phyloP scores from a whole-genome alignment of 2,797 vertebrate genomes.

The Phrynocephalus vlangalii region DNA sequence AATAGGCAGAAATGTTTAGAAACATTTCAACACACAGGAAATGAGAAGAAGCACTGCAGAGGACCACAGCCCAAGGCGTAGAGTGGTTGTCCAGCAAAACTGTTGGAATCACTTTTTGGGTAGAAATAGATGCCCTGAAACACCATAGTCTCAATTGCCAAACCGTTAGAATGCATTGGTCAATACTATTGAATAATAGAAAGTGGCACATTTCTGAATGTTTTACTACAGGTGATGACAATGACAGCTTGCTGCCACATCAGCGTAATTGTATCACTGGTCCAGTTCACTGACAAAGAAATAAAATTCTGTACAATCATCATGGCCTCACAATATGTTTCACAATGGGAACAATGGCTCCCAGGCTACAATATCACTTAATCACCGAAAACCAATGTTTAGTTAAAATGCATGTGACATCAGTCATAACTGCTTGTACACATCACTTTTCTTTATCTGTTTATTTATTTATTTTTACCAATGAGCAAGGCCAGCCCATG shows the following conservation, averaged over 20 bases:
- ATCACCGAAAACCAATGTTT: neutral
- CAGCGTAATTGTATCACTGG: neutral
- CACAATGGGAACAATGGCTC: neutral
- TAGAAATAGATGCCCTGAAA: too few relatives aligned
- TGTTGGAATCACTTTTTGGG: too few relatives aligned
- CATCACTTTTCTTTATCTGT: neutral
- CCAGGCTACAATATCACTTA: too few relatives aligned
- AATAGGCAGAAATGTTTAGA: too few relatives aligned
- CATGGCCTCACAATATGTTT: neutral
- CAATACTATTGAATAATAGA: neutral
- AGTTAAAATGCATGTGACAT: neutral
- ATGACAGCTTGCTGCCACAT: neutral
- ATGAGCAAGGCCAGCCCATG: too few relatives aligned
- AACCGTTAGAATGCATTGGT: too few relatives aligned
- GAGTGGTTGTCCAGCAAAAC: too few relatives aligned
- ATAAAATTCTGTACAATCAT: neutral
- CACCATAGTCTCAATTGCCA: neutral
- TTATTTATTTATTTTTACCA: neutral
- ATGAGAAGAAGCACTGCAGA: too few relatives aligned
- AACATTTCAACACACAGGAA: too few relatives aligned
- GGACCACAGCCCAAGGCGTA: too few relatives aligned
- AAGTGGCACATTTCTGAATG: neutral
- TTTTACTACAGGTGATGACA: neutral
- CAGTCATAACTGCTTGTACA: neutral
- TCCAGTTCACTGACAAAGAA: neutral